Evolutionary conservation across 2,888 invertebrate genomes (phyloP).

Genomic region (Tachina fera): DNA sequence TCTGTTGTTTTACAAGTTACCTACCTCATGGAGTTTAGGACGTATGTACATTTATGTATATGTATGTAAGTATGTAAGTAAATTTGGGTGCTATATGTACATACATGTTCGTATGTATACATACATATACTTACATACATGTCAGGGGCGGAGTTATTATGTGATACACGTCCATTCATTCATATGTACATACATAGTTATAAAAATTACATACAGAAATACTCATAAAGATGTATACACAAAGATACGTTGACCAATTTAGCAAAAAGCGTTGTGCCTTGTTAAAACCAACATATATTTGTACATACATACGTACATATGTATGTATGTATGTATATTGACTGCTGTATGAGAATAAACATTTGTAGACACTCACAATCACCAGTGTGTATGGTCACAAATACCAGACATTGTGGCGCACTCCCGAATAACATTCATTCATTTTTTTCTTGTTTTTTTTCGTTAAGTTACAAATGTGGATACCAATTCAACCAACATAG

Average conservation of each 20-base stretch:
- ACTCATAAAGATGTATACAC: conserved; percentile 52
- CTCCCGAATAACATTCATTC: conserved; percentile 68
- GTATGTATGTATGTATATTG: conserved; percentile 70
- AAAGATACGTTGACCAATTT: conserved; percentile 71
- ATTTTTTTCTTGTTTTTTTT: conserved; percentile 43
- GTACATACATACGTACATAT: conserved; percentile 43
- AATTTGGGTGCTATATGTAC: conserved; percentile 20
- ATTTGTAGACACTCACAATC: conserved; percentile 34
- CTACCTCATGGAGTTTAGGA: conserved; percentile 40
- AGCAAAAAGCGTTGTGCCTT: conserved; percentile 70
- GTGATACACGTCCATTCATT: conserved; percentile 42
- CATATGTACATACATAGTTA: conserved; percentile 20
- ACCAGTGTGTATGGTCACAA: conserved; percentile 48
- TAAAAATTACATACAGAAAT: conserved; percentile 35
- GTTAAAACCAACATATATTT: conserved; percentile 69
- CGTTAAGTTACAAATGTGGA: conserved; percentile 65
- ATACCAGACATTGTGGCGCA: conserved; percentile 69
- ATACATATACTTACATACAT: conserved; percentile 7
- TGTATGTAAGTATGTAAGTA: background rate
- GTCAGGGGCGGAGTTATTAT: conserved; percentile 65
- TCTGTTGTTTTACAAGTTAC: conserved; percentile 53
- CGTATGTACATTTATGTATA: background rate
- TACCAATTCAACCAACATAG: conserved; percentile 66
- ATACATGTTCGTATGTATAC: background rate
- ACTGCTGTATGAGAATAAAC: conserved; percentile 38